Conservation (phyloP, 2,797 vertebrate genomes). For the Diglossa cyanea region DNA sequence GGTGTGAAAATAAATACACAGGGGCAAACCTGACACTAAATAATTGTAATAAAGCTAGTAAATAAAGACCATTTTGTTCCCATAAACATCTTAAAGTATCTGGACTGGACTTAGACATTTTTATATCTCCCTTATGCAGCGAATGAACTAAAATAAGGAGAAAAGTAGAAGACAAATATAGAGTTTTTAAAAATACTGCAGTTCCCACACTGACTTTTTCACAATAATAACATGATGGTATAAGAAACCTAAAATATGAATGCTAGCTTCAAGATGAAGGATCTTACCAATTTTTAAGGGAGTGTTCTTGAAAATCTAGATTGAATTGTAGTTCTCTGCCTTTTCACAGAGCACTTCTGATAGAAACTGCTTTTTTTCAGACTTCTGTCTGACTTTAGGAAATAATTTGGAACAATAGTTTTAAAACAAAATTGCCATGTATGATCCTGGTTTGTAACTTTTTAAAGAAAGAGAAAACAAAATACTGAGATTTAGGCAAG, state of each 20-base stretch:
- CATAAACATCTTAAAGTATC: neutral
- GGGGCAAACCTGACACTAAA: neutral
- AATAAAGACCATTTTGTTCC: neutral
- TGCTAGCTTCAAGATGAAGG: neutral
- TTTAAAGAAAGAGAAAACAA: neutral
- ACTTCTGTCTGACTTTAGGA: neutral
- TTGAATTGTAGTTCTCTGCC: neutral
- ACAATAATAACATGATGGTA: neutral
- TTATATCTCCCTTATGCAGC: neutral
- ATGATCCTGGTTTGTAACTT: neutral
- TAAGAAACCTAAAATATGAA: neutral
- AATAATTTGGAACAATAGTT: neutral
- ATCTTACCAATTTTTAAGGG: neutral
- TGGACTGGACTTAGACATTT: neutral
- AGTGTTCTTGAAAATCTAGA: neutral
- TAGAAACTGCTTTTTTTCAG: neutral
- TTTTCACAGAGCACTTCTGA: neutral
- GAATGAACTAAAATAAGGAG: neutral
- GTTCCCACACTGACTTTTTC: neutral
- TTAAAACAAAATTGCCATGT: neutral
- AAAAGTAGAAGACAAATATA: neutral
- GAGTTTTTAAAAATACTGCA: neutral
- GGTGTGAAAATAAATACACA: neutral
- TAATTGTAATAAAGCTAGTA: neutral
- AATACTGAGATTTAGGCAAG: neutral